These are phyloP conservation scores for Uria lomvia DNA, from an alignment of 2,113 vertebrate genomes.

Conservation along the genomic window DNA sequence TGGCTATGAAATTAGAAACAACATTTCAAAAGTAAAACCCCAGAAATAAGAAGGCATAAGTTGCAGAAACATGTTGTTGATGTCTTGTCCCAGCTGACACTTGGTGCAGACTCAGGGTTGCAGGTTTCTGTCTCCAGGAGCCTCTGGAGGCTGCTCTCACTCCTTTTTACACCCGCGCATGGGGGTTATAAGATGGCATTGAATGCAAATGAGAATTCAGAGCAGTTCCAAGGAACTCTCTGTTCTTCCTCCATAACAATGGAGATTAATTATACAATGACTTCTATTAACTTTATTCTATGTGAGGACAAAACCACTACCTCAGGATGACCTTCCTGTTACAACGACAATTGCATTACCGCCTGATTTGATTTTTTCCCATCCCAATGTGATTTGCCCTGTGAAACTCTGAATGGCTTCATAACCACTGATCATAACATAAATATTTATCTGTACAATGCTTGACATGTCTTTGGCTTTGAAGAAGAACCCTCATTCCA, in stretches of 20 bases:
- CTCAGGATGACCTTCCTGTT: not conserved
- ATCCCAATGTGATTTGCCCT: not conserved
- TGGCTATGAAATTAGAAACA: not conserved
- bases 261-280: not conserved
- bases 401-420: not conserved
- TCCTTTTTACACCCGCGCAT: not conserved
- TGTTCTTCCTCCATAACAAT: not conserved
- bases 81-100: not conserved
- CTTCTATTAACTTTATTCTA: not conserved
- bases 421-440: not conserved
- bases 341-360: not conserved
- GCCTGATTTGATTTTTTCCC: not conserved
- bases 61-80: not conserved
- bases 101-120: not conserved
- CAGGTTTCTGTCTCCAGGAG: not conserved
- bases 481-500: not conserved
- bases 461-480: not conserved
- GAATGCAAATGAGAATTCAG: not conserved
- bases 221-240: not conserved
- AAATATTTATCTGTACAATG: not conserved
- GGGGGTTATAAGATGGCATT: not conserved
- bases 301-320: not conserved
- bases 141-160: not conserved
- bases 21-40: not conserved
- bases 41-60: not conserved